Evolutionary conservation across 2,888 invertebrate genomes (phyloP), one percentile per base, ranked within the genome.

Genomic region (Machimus atricapillus): DNA sequence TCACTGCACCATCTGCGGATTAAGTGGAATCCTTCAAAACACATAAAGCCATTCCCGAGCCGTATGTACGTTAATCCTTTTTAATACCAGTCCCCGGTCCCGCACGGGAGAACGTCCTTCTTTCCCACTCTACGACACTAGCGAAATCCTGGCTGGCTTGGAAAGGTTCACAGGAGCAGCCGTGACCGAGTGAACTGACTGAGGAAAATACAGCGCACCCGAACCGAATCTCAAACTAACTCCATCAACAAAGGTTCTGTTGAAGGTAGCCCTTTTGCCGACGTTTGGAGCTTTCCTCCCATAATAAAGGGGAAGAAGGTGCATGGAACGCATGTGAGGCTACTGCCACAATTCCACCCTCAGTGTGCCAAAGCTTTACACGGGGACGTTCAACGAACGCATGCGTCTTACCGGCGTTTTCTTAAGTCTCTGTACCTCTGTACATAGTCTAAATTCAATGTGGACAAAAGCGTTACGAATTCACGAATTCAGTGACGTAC

Each of bases 1-100:
- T 83, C 83, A 83, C 83, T 83, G 58, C 83, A 66, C 83, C 83
- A 83, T 83, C 83, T 83, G 66, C 23, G 66, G 66, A 83, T 83
- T 83, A 66, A 83, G 73, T 66, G 40, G 40, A 73, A 66, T 40
- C 34, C 83, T 23, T 73, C 37, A 56, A 56, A 31, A 81, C 40
- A 56, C 34, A 81, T 56, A 81, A 37, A 23, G 43, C 40, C 9
- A 14, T 46, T 16, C 14, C 40, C 6, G n/a, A n/a, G 34, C 14
- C 31, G 56, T 52, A 56, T 56, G 23, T n/a, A 81, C 43, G 56
- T 31, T 52, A 34, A 81, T 78, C 46, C 43, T 43, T 78, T 78
- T 43, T 37, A 40, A 78, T 78, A 27, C 78, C 23, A 23, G 19
- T 46, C 46, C 46, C 46, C 46, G 19, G 76, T 46, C 43, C 19